Base-by-base conservation (phyloP, 2,797 vertebrate genomes). In the Serranus cabrilla region DNA sequence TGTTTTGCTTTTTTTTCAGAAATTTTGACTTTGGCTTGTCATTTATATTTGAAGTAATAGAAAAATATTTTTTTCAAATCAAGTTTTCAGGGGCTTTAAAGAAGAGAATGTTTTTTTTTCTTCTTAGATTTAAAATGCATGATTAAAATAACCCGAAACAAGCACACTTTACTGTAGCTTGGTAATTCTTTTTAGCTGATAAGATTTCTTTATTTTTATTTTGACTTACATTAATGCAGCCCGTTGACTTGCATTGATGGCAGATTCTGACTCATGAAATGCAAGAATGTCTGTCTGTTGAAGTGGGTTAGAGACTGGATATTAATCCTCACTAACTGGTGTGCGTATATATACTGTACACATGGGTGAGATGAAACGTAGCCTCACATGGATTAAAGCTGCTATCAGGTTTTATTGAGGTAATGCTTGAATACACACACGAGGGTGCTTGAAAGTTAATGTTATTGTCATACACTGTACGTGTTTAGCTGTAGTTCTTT, bases 401-500 rank as follows among this genome's bases (percentile, higher is more conserved):
- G 49, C 18, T 5, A 1, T 11, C 4, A 17, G 23, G 13, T 71
- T 69, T 61, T 73, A 51, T 54, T 70, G 11, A 52, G 55, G 72
- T 45, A 54, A 67, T 67, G 59, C 39, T 58, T 74, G 27, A 80
- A 70, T 17, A 57, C 47, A 65, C 74, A 58, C 60, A 21, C 2
- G 27, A 47, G 54, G 49, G 61, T 65, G 71, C 42, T 68, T 71
- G 54, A 66, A 55, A 25, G 46, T 57, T 60, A 56, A 60, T 43
- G 51, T 65, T 54, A 21, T 20, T 25, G 31, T 68, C 16, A 57
- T 27, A 47, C 21, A 57, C 58, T 60, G 52, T 67, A 2, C n/a
- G 52, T 52, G 71, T 82, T 74, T 21, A 81, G 64, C 9, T 47
- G 54, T 31, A 71, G 80, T 31, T 54, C 67, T 71, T 40, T 51